Evolutionary conservation across 2,113 vertebrate species (phyloP), one percentile per base, ranked within the genome.

Genomic region (Terrapene triunguis): DNA sequence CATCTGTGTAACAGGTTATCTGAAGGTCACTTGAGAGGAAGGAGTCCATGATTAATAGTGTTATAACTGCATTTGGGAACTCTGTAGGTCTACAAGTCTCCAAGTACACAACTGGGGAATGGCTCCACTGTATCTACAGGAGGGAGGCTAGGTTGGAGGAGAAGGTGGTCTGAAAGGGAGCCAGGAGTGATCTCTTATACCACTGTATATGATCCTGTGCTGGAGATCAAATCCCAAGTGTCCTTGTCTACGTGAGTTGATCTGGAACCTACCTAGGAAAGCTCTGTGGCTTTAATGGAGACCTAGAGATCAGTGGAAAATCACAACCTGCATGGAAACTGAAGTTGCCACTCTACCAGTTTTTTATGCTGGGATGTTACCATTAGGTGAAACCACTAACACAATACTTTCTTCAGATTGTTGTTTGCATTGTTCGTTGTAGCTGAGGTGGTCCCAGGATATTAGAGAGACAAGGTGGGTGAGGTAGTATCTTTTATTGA

Each of bases 321-420:
- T 88, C 90, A 65, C 81, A 62, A 54, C 78, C 92, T 91, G 84
- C 89, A 79, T 90, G 82, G 89, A 55, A 91, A 62, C 1, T 12
- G 80, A 82, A 38, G 29, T 86, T 88, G 86, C 90, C 54, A 88
- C 84, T 84, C 84, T 95, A 88, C 80, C 88, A 93, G 50, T 5
- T 27, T 17, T 4, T 27, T 78, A 2, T 72, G 3, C n/a, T 22
- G n/a, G 16, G 10, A 42, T 17, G 17, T 74, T 74, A 62, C 59
- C 59, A 5, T 62, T 32, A 38, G 17, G n/a, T 22, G 69, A 74
- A 74, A 42, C 69, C 69, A 22, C 21, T 38, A 24, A 42, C 69
- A 38, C 9, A n/a, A 42, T 8, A 19, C n/a, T 74, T 74, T 22
- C 5, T 62, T 14, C 29, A 62, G 13, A 62, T 62, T 35, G 27